These are phyloP conservation scores for Xenus cinereus DNA, from an alignment of 2,113 vertebrate species.

Conservation along the genomic window DNA sequence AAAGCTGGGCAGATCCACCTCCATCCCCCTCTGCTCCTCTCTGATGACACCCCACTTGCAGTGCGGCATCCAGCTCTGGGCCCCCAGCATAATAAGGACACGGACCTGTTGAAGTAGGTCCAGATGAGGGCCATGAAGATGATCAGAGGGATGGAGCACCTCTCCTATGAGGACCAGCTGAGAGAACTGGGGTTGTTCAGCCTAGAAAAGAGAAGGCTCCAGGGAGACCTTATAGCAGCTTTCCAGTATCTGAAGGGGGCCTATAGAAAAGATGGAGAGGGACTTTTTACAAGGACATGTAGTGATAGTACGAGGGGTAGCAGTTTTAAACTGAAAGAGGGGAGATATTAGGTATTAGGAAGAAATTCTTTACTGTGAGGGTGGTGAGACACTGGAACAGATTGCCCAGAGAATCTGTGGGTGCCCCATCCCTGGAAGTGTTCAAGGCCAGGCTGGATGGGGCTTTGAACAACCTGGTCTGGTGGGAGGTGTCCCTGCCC, in stretches of 20 bases:
- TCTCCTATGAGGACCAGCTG: not conserved
- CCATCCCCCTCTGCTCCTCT: not conserved
- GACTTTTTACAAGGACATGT: not conserved
- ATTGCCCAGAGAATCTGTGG: not conserved
- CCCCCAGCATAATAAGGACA: accelerated
- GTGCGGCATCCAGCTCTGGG: not conserved
- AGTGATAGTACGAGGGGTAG: not conserved
- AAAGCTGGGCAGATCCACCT: not conserved
- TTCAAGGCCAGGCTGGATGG: not conserved
- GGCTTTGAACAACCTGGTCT: not conserved
- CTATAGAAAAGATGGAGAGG: not conserved
- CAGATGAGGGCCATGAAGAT: not conserved
- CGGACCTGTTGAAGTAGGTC: not conserved
- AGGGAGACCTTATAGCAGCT: not conserved
- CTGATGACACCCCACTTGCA: not conserved
- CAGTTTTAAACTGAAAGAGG: not conserved
- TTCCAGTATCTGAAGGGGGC: not conserved
- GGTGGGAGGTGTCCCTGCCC: not conserved
- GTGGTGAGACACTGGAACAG: not conserved
- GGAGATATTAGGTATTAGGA: not conserved
- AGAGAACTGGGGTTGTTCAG: not conserved
- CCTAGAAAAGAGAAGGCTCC: not conserved
- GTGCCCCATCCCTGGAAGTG: not conserved
- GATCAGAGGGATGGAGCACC: not conserved
- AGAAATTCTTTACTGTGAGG: not conserved